phyloP scores from a whole-genome alignment of 2,113 vertebrate species.

The Hippocampus guttulatus region DNA sequence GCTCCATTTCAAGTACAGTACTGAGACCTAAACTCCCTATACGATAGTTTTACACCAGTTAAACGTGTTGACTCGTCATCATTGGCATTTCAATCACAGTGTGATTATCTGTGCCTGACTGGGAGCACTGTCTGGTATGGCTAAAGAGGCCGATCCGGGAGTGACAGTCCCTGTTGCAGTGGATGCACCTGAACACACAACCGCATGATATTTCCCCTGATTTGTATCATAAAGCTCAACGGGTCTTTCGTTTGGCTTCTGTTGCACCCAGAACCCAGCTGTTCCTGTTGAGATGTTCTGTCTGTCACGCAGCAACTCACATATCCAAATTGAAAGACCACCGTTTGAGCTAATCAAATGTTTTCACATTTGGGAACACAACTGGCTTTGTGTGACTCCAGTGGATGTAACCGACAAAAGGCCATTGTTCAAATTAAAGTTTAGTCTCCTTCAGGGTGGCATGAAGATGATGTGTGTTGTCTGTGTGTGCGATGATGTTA shows the following conservation, averaged over 20 bases:
- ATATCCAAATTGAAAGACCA: background rate
- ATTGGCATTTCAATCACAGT: too few species aligned
- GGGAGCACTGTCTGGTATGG: too few species aligned
- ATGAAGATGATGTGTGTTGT: conserved; percentile 6
- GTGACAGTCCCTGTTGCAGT: too few species aligned
- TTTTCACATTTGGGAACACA: conserved; percentile 14
- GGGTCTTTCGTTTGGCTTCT: background rate
- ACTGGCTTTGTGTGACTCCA: conserved; percentile 22
- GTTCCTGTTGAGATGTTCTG: background rate
- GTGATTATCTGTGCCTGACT: too few species aligned
- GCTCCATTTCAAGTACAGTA: background rate
- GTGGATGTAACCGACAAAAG: conserved; percentile 40
- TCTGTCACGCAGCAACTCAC: background rate
- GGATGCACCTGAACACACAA: too few species aligned
- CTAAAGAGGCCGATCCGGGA: too few species aligned
- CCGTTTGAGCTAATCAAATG: background rate
- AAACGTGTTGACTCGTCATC: background rate
- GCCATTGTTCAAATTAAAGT: conserved; percentile 38
- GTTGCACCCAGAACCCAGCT: background rate
- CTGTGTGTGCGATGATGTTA: conserved; percentile 28
- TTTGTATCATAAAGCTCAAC: too few species aligned
- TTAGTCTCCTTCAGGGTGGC: conserved; percentile 26
- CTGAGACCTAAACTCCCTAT: background rate
- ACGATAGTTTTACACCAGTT: background rate
- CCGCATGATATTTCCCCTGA: background rate